Conservation (phyloP, 2,888 invertebrate genomes). For the Lacanobia wlatinum region DNA sequence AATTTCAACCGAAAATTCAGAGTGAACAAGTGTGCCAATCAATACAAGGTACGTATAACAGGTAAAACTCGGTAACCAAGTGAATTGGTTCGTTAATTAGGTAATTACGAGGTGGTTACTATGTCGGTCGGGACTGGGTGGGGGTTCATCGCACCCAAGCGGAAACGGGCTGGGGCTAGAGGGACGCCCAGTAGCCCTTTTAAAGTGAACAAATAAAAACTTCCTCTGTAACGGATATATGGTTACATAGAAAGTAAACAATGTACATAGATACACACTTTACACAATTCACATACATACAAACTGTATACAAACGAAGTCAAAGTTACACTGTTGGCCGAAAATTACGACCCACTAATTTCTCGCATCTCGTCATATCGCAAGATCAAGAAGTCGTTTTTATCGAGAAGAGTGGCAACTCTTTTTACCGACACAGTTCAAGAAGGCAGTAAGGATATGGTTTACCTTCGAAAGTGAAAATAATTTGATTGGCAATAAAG, state of each 20-base stretch:
- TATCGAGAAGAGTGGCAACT: not conserved
- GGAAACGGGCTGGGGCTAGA: slow-evolving; percentile 67
- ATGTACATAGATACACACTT: not conserved
- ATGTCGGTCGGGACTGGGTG: slow-evolving; percentile 49
- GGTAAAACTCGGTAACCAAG: slow-evolving; percentile 40
- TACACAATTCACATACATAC: not conserved
- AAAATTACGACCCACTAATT: too few relatives aligned
- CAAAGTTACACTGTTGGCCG: not conserved
- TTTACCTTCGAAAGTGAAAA: slow-evolving; percentile 2
- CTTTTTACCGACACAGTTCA: slow-evolving; percentile 1
- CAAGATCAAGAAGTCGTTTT: slow-evolving; percentile 13
- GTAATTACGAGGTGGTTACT: slow-evolving; percentile 71
- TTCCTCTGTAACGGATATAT: slow-evolving; percentile 54
- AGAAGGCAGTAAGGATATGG: not conserved
- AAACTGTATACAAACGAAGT: not conserved
- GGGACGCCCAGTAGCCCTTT: slow-evolving; percentile 54
- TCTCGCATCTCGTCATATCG: too few relatives aligned
- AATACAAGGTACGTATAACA: slow-evolving; percentile 33
- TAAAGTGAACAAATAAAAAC: slow-evolving; percentile 68
- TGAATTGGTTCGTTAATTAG: slow-evolving; percentile 70
- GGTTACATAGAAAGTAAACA: slow-evolving; percentile 15
- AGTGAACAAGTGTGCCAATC: slow-evolving; percentile 26
- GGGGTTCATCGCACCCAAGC: slow-evolving; percentile 70
- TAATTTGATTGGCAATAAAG: slow-evolving; percentile 11
- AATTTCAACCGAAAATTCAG: slow-evolving; percentile 33